Evolutionary conservation across 2,113 vertebrate species (phyloP), one percentile per base, ranked within the genome.

Genomic region (Pelecanoides urinatrix): DNA sequence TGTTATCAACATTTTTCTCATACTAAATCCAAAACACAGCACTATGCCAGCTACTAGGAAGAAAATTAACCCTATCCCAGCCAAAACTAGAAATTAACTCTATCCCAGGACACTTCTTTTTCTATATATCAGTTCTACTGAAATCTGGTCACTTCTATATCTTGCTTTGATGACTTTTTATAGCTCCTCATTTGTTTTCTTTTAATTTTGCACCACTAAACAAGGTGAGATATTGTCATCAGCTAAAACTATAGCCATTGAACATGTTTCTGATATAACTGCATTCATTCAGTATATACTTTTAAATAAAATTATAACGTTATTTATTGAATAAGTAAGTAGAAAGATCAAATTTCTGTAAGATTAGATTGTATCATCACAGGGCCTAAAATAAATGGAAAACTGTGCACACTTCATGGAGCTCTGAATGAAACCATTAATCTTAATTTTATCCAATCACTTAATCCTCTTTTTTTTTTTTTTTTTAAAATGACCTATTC

Each of bases 401-500:
- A 66, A 29, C 1, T 29, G 2, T 16, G 16, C n/a, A 53, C 58
- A 38, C 13, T 66, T 70, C 40, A 38, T 42, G 38, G 21, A 58
- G 6, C 32, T 88, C 34, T 71, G n/a, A 65, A 34, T 50, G 29
- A 79, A 79, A 42, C 19, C 5, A 44, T 40, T 79, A 58, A 53
- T 47, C 19, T 53, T 79, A 42, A 67, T 55, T 50, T 81, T 50
- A 47, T 44, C 38, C 5, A 23, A n/a, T 34, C 29, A 56, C 14
- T 68, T 63, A 50, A 77, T 27, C 10, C 1, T 16, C 5, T 14
- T 9, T 36, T 11, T 16, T 34, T 20, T 5, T 27, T 16, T 6
- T 7, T 59, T 34, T 13, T n/a, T n/a, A n/a, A n/a, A 10, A 0
- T 21, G 0, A 58, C 0, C 16, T 63, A 20, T 30, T 87, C 2